Conservation (phyloP, 1,140 invertebrate species). For the Macrocentrus cingulum region DNA sequence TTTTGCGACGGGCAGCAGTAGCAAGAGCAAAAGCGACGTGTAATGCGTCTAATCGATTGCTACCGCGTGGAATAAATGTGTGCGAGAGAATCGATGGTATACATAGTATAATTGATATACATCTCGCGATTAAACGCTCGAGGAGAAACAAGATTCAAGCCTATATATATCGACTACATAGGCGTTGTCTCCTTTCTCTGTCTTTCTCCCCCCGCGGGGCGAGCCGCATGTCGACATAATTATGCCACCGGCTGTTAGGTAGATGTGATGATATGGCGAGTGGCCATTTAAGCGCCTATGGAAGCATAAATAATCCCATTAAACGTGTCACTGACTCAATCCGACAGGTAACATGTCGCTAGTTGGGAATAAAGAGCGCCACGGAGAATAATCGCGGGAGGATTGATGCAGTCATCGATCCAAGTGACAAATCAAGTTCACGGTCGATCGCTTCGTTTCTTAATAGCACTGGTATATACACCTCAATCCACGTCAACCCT, state of each 20-base stretch:
- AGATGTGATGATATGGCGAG: conserved; percentile 36
- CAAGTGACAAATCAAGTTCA: too few species aligned
- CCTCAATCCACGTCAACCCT: too few species aligned
- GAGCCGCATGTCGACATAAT: conserved; percentile 41
- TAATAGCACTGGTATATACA: too few species aligned
- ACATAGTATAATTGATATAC: conserved; percentile 5
- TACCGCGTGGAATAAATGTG: not conserved
- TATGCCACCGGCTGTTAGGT: conserved; percentile 45
- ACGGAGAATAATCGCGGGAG: not conserved
- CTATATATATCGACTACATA: conserved; percentile 16
- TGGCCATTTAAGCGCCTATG: conserved; percentile 45
- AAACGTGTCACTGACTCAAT: conserved; percentile 51
- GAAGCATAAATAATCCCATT: conserved; percentile 55
- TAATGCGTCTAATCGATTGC: too few species aligned
- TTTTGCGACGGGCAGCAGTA: not conserved
- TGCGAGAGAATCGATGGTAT: not conserved
- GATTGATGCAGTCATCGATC: not conserved
- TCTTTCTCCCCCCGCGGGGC: too few species aligned
- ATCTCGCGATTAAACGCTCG: conserved; percentile 4
- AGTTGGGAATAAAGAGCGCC: conserved; percentile 15
- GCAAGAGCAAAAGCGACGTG: not conserved
- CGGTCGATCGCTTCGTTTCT: too few species aligned
- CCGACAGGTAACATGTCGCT: conserved; percentile 42
- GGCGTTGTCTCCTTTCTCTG: conserved; percentile 34
- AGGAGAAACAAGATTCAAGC: conserved; percentile 1